Conservation (phyloP, 1,140 invertebrate species). For the Agrilus planipennis region DNA sequence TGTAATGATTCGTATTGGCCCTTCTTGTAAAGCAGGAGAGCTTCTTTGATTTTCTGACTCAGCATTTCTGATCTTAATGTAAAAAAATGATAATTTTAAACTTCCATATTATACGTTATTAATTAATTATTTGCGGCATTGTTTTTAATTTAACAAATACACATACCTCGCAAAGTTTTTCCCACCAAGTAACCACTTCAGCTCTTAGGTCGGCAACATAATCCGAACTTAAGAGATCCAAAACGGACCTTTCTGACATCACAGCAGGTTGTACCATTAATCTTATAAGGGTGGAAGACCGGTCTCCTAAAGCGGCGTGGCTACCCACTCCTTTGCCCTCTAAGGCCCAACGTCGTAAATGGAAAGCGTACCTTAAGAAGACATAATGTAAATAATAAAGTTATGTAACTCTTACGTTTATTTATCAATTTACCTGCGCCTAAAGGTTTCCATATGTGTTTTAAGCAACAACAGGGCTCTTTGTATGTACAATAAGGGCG, state of each 20-base stretch:
- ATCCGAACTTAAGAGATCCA: constrained; percentile 68
- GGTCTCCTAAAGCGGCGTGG: constrained; percentile 50
- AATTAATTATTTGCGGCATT: too few species aligned
- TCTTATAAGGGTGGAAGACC: constrained; percentile 44
- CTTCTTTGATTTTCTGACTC: constrained; percentile 7
- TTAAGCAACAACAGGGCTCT: constrained; percentile 74
- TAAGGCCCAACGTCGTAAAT: constrained; percentile 72
- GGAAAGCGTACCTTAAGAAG: constrained; percentile 61
- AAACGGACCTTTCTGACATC: constrained; percentile 60
- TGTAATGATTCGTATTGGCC: constrained; percentile 71
- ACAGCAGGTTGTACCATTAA: constrained; percentile 78
- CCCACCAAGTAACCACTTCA: constrained; percentile 90
- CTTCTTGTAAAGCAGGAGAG: constrained; percentile 8
- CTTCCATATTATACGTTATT: too few species aligned
- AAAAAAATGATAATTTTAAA: constrained; percentile 2
- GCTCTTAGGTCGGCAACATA: constrained; percentile 82
- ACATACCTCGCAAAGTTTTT: constrained; percentile 41
- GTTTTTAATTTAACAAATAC: not conserved
- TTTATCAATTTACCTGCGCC: constrained; percentile 47
- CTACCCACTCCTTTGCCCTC: constrained; percentile 64
- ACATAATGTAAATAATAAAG: constrained; percentile 1
- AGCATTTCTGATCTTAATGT: constrained; percentile 11
- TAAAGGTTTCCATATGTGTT: constrained; percentile 86
- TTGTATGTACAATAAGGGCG: constrained; percentile 77
- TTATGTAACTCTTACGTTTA: too few species aligned